Conservation (phyloP, 2,797 vertebrate species). For the Cephalopachus bancanus region DNA sequence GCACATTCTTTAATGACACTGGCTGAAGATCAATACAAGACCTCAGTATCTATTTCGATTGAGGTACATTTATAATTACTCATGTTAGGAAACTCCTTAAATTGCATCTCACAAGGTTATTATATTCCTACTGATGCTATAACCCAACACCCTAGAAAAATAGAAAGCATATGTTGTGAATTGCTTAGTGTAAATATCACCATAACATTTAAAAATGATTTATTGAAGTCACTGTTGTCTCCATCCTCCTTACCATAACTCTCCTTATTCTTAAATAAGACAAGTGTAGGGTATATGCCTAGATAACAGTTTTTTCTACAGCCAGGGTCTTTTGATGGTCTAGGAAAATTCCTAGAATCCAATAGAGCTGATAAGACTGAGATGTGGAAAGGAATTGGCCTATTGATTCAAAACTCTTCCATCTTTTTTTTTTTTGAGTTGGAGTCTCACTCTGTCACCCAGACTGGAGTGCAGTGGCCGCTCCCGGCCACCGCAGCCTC, state of each 20-base stretch:
- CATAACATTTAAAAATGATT: not conserved
- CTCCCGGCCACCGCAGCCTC: too few species aligned
- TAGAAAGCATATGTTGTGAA: not conserved
- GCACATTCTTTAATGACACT: not conserved
- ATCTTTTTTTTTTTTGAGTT: too few species aligned
- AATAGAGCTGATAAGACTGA: not conserved
- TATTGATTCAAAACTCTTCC: not conserved
- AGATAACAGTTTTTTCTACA: slow-evolving; percentile 23
- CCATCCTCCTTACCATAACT: not conserved
- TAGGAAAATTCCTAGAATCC: not conserved
- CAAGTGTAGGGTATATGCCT: not conserved
- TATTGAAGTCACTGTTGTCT: not conserved
- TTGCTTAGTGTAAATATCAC: not conserved
- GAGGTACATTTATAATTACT: not conserved
- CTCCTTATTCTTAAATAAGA: slow-evolving; percentile 19
- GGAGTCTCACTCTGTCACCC: too few species aligned
- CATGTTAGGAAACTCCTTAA: slow-evolving; percentile 54
- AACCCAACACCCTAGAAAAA: not conserved
- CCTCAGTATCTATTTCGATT: not conserved
- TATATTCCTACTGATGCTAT: not conserved
- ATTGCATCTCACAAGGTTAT: not conserved
- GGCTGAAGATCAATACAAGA: slow-evolving; percentile 36
- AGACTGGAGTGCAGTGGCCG: too few species aligned
- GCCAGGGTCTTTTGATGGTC: not conserved
- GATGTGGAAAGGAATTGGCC: not conserved